These are phyloP conservation scores for Loripinus fragilis DNA, from an alignment of 2,888 invertebrate species.

Conservation along the genomic window DNA sequence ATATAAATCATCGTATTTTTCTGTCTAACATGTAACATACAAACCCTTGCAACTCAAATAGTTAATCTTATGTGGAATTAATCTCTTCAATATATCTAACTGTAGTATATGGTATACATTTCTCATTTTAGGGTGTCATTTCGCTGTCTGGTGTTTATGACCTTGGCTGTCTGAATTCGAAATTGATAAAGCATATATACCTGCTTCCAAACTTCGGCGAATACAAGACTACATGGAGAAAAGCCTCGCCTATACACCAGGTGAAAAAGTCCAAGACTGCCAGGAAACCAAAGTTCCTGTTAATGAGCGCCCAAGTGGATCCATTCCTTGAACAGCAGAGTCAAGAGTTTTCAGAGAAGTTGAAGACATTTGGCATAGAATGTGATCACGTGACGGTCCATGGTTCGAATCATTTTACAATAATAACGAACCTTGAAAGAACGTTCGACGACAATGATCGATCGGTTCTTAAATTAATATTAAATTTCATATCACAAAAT, in stretches of 20 bases:
- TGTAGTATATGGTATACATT: too few relatives aligned
- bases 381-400: slow-evolving; percentile 55
- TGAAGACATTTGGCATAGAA: slow-evolving; percentile 42
- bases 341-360: slow-evolving; percentile 43
- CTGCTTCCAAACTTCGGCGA: slow-evolving; percentile 68
- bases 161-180: slow-evolving; percentile 48
- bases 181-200: slow-evolving; percentile 53
- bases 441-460: not conserved
- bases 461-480: slow-evolving; percentile 2
- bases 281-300: slow-evolving; percentile 56
- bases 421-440: slow-evolving; percentile 55
- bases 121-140: slow-evolving; percentile 68
- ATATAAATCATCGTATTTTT: too few relatives aligned
- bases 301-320: slow-evolving; percentile 65
- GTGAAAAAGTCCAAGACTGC: slow-evolving; percentile 24
- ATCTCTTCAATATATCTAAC: too few relatives aligned
- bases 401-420: slow-evolving; percentile 64
- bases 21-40: too few relatives aligned
- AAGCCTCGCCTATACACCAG: slow-evolving; percentile 55
- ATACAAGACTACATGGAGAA: slow-evolving; percentile 44
- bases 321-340: slow-evolving; percentile 61
- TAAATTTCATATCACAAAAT: slow-evolving; percentile 15
- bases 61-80: too few relatives aligned
- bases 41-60: too few relatives aligned
- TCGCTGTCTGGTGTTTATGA: slow-evolving; percentile 69